Evolutionary conservation across 2,888 invertebrate genomes (phyloP), one percentile per base, ranked within the genome.

Genomic region (Agrotis segetum): DNA sequence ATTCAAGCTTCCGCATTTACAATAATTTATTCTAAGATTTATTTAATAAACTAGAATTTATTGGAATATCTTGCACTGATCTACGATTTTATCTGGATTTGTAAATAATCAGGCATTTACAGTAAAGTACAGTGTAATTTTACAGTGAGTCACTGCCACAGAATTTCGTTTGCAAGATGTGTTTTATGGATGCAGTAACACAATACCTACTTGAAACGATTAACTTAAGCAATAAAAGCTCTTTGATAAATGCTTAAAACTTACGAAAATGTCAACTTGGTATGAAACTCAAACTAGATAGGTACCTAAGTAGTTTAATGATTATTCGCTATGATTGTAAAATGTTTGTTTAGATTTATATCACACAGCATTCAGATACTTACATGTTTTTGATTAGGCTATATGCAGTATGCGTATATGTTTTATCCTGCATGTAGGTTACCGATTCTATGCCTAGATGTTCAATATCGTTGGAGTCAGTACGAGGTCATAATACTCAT

Each of bases 401-500:
- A 2, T 44, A 21, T 40, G 40, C 9, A 40, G 0, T 40, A 40
- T 40, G 40, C 17, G 13, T 19, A 50, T 24, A 9, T 47, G 16
- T 14, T n/a, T 17, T 66, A 50, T 67, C 17, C 24, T 44, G 47
- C 73, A n/a, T 65, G 24, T 47, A 44, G 19, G 11, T 58, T 13
- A 21, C 46, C 13, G 49, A 19, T 67, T 17, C n/a, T 63, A n/a
- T 40, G 49, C 47, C 14, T 64, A 50, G 56, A 62, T 53, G 24
- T 65, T 50, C 62, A 55, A 59, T 65, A 69, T 61, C 65, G 21
- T 44, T 24, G 21, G 64, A 66, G 68, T 81, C 71, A 72, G 72
- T 55, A 24, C 75, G 73, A 84, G 78, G 79, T 80, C 71, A 68
- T 77, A 81, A 81, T 78, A 69, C 77, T 77, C 79, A 83, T 79